Base-by-base conservation (phyloP, 2,888 invertebrate species). In the Eupithecia centaureata region DNA sequence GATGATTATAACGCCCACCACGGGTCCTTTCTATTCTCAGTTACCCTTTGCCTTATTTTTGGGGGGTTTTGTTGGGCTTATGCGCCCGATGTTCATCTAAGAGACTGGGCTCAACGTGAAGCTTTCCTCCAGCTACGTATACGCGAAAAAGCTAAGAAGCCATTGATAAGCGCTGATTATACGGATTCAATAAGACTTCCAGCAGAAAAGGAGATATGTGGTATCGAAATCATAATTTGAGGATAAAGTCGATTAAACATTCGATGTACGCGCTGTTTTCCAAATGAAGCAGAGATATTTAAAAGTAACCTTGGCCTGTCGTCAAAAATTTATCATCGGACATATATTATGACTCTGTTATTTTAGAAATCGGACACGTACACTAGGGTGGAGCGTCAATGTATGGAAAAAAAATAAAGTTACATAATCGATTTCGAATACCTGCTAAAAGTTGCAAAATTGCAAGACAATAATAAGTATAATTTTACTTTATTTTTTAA, bases 31-130 rank as follows among this genome's bases (percentile, higher is more conserved):
- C 98, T 99, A 87, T 88, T 95, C 57, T 87, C 95, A 0, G 87
- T 98, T 5, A 96, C 97, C 0, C 25, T 98, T 2, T 94, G 95
- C 72, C 51, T 98, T 12, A 95, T 96, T 0, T 90, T 95, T 73
- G 95, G 95, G 59, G 94, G 94, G 54, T 96, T 96, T 78, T 78
- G 94, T 7, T 91, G 96, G 84, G 91, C 95, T 0, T 98, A 98
- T 84, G 85, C 94, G 69, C 99, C 99, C 0, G 97, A 98, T 84
- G 90, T 92, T 72, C 95, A 95, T 77, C 81, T 95, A 78, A 93
- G 94, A 66, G 97, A 97, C 83, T 99, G 99, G 99, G 94, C 96
- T 2, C 96, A 96, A 79, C 94, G 99, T 79, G 99, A 99, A 92
- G 99, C 97, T 0, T 99, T 95, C 84, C 88, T 99, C 74, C 97